phyloP scores from a whole-genome alignment of 2,797 vertebrate species.

The Pelobates cultripes region DNA sequence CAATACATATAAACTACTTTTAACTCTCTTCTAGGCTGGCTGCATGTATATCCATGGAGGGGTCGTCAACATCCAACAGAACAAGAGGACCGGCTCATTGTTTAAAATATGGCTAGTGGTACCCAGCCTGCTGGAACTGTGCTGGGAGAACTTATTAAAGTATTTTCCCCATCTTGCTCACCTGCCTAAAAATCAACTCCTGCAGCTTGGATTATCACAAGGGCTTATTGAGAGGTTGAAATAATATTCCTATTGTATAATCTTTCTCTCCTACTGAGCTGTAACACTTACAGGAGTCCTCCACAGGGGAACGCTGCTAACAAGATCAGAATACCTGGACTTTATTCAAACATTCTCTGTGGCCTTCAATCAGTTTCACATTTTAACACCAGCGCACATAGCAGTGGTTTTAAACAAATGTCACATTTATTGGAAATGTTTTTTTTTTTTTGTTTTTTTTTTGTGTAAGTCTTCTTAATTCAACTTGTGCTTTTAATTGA shows the following conservation, averaged over 20 bases:
- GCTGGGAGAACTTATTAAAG: slow-evolving; percentile 91
- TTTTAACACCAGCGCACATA: slow-evolving; percentile 35
- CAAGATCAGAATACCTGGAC: slow-evolving; percentile 35
- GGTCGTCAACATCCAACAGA: slow-evolving; percentile 95
- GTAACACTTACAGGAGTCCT: neutral
- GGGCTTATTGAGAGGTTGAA: slow-evolving; percentile 95
- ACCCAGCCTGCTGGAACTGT: slow-evolving; percentile 94
- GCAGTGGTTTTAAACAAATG: slow-evolving; percentile 29
- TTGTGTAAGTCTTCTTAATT: slow-evolving; percentile 13
- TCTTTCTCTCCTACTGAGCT: neutral
- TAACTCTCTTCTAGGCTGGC: slow-evolving; percentile 78
- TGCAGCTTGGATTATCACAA: slow-evolving; percentile 95
- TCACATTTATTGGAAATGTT: slow-evolving; percentile 13
- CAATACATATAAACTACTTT: neutral
- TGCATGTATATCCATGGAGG: slow-evolving; percentile 99
- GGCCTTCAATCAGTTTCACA: slow-evolving; percentile 47
- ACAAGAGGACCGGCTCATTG: slow-evolving; percentile 95
- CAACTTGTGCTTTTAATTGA: slow-evolving; percentile 26
- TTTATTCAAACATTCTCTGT: slow-evolving; percentile 36
- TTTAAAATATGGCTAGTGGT: slow-evolving; percentile 98
- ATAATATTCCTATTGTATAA: slow-evolving; percentile 65
- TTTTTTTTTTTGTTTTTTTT: slow-evolving; percentile 33
- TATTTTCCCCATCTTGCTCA: slow-evolving; percentile 86
- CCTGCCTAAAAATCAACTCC: slow-evolving; percentile 85
- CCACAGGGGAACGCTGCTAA: slow-evolving; percentile 46